Evolutionary conservation across 2,888 invertebrate genomes (phyloP).

Genomic region (Mesorhabditis belari): DNA sequence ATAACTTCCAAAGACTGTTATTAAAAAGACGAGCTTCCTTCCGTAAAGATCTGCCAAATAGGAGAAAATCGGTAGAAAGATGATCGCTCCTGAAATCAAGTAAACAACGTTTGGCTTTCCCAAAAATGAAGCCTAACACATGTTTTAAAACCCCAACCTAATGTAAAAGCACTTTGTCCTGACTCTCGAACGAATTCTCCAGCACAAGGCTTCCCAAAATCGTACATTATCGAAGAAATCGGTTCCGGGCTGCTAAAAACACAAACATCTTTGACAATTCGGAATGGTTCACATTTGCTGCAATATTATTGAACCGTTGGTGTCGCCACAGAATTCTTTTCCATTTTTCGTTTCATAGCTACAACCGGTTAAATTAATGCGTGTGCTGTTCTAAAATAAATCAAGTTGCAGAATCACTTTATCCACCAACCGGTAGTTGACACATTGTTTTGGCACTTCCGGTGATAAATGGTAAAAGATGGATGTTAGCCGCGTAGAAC

Average conservation of each 20-base stretch:
- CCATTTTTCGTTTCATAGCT: not conserved
- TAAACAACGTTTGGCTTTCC: no score
- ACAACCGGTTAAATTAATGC: not conserved
- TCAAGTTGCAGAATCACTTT: not conserved
- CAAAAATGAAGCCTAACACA: no score
- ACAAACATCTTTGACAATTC: not conserved
- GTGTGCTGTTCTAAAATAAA: not conserved
- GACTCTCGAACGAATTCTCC: not conserved
- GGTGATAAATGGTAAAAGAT: not conserved
- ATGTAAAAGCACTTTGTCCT: not conserved
- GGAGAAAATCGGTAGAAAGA: not conserved
- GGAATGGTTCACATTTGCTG: not conserved
- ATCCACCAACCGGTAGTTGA: not conserved
- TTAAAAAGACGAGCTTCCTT: not conserved
- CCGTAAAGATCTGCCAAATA: not conserved
- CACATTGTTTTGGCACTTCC: not conserved
- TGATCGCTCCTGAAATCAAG: not conserved
- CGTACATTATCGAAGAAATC: not conserved
- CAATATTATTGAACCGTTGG: not conserved
- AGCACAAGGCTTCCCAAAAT: not conserved
- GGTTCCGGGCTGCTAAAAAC: not conserved
- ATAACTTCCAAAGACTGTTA: not conserved
- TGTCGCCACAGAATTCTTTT: not conserved
- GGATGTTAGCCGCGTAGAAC: not conserved
- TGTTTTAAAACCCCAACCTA: not conserved